Conservation (phyloP, 2,888 invertebrate species). For the Drosophila mayaguana region DNA sequence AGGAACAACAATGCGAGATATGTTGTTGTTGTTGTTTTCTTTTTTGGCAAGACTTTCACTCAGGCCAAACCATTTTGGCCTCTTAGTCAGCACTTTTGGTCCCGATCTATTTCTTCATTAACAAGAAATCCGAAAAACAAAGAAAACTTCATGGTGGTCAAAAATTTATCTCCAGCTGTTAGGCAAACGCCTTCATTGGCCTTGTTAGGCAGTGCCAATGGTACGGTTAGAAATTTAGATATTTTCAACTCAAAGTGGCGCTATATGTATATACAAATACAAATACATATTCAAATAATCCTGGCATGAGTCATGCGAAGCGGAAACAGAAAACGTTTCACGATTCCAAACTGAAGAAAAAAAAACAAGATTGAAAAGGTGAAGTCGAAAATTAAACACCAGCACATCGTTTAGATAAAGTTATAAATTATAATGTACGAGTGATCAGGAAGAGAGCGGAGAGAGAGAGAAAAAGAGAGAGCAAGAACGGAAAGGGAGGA, state of each 20-base stretch:
- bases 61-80: constrained; percentile 50
- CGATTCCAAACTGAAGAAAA: constrained; percentile 37
- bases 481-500: background rate
- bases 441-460: constrained; percentile 58
- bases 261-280: constrained; percentile 63
- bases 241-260: constrained; percentile 65
- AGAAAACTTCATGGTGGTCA: constrained; percentile 72
- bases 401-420: constrained; percentile 84
- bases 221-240: constrained; percentile 6
- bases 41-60: constrained; percentile 70
- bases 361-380: constrained; percentile 74
- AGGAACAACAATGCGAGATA: constrained; percentile 66
- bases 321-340: constrained; percentile 67
- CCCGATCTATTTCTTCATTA: constrained; percentile 75
- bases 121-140: constrained; percentile 55
- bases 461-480: constrained; percentile 10
- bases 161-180: constrained; percentile 68
- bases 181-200: constrained; percentile 71
- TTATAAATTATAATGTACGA: constrained; percentile 83
- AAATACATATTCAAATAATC: constrained; percentile 38
- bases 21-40: constrained; percentile 25
- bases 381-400: constrained; percentile 83
- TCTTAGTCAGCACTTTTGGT: constrained; percentile 60
- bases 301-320: constrained; percentile 70
- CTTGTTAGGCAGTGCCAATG: constrained; percentile 47